Evolutionary conservation across 1,140 invertebrate genomes (phyloP).

Genomic region (Ostrea edulis): DNA sequence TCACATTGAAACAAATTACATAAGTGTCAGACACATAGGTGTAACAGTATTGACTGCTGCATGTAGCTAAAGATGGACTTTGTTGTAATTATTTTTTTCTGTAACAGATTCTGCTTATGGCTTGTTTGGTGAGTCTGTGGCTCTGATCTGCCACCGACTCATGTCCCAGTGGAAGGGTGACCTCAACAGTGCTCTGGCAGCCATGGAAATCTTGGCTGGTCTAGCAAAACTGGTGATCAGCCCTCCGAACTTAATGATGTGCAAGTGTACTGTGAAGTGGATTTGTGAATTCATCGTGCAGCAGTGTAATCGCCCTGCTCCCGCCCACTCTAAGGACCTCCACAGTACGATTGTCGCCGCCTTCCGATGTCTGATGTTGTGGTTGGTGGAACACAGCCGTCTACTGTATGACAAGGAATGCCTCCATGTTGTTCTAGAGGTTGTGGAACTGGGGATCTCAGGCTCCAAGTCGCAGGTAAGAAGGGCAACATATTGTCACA

Average conservation of each 20-base stretch:
- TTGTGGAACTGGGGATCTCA: conserved; percentile 98
- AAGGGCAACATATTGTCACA: background rate
- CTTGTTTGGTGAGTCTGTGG: conserved; percentile 93
- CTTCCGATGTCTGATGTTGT: conserved; percentile 89
- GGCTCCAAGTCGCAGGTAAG: conserved; percentile 90
- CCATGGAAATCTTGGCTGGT: conserved; percentile 93
- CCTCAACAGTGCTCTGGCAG: conserved; percentile 95
- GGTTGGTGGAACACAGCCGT: conserved; percentile 93
- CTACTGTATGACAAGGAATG: conserved; percentile 95
- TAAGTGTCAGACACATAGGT: no score
- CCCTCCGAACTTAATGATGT: conserved; percentile 76
- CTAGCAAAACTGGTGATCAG: conserved; percentile 84
- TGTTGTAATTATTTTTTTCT: conserved; percentile 40
- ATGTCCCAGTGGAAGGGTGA: conserved; percentile 98
- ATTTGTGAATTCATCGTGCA: conserved; percentile 97
- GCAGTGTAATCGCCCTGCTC: conserved; percentile 97
- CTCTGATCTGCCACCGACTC: conserved; percentile 94
- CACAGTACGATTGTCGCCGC: conserved; percentile 90
- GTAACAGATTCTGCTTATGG: conserved; percentile 88
- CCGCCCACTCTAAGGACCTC: conserved; percentile 94
- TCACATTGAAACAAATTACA: no score
- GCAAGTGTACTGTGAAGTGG: conserved; percentile 94
- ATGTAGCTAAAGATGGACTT: background rate
- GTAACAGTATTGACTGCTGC: no score
- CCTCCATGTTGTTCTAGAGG: conserved; percentile 94